These are phyloP conservation scores for Acanthornis magna DNA, from an alignment of 2,797 vertebrate genomes.

Conservation along the genomic window DNA sequence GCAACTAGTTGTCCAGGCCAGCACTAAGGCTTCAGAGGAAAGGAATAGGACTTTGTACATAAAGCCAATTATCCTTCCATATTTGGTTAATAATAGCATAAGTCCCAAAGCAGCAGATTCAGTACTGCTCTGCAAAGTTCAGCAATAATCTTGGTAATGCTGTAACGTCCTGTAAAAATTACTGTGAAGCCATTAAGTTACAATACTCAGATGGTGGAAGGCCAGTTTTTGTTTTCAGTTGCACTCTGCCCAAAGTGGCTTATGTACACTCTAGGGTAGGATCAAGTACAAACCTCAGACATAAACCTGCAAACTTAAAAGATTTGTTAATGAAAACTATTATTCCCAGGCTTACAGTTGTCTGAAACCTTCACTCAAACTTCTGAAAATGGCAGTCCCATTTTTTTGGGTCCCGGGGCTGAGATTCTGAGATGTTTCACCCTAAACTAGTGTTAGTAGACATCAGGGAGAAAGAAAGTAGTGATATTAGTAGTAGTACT, in stretches of 20 bases:
- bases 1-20: background rate
- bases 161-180: background rate
- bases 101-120: background rate
- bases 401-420: background rate
- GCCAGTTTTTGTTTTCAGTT: background rate
- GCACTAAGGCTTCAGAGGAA: background rate
- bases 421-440: background rate
- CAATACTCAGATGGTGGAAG: background rate
- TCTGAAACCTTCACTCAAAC: background rate
- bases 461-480: background rate
- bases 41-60: background rate
- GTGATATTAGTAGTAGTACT: background rate
- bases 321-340: background rate
- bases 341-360: background rate
- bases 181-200: background rate
- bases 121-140: background rate
- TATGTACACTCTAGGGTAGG: background rate
- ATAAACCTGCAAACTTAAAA: background rate
- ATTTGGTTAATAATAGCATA: background rate
- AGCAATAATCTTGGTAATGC: background rate
- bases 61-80: background rate
- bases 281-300: background rate
- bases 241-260: background rate
- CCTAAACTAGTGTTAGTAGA: background rate
- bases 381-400: background rate